Evolutionary conservation across 2,113 vertebrate species (phyloP), one percentile per base, ranked within the genome.

Genomic region (Pagrus major): DNA sequence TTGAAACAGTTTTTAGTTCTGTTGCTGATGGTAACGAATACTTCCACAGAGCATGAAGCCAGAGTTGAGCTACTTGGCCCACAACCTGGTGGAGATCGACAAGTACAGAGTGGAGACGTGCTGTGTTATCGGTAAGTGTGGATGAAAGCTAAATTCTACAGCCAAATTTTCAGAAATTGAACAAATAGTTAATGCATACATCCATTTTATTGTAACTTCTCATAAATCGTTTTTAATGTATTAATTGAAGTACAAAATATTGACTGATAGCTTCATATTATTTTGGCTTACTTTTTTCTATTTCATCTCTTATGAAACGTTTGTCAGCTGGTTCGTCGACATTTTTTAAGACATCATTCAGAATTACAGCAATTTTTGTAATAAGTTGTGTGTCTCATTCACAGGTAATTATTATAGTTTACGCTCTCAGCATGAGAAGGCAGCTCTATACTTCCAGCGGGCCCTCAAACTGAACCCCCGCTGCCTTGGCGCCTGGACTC

Each of bases 31-130:
- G 10, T 55, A 33, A 23, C n/a, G 5, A 16, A 8, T 82, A 21
- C 78, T 61, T 90, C 89, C 46, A 44, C 92, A 99, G 98, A 97
- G 96, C 92, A 98, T 99, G 96, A 99, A 99, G 86, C 97, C 98
- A 35, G 98, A 99, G 86, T 92, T 99, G 88, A 99, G 98, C 89
- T 99, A 98, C 89, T 90, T 99, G 90, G 98, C 98, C 33, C 98
- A 99, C 90, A 99, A 98, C 86, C 95, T 99, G 67, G 99, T 98
- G 90, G 98, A 99, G 86, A 99, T 99, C 59, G 98, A 99, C 95
- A 99, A 99, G 91, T 99, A 99, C 74, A 95, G 98, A 89, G 98
- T 99, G 85, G 98, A 99, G 93, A 99, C 98, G 0, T 99, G 98
- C 92, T 99, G 98, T 71, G 98, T 99, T 29, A 99, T 99, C 39